Conservation (phyloP, 1,140 invertebrate genomes). For the Brachionus koreanus region DNA sequence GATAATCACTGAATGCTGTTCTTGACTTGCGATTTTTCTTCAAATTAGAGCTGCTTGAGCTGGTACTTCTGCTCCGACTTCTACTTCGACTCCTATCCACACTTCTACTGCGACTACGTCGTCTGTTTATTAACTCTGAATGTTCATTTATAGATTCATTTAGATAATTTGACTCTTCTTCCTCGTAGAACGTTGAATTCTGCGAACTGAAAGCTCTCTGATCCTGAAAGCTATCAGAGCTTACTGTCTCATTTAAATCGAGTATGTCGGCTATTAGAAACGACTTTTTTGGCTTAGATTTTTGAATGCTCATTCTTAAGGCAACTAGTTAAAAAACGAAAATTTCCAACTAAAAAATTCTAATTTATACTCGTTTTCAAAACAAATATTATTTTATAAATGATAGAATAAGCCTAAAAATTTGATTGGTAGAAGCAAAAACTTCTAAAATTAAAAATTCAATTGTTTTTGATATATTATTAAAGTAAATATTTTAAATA, state of each 20-base stretch:
- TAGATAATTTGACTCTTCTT: neutral
- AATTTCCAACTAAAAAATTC: neutral
- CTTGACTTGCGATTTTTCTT: constrained; percentile 95
- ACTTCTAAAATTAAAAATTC: constrained; percentile 25
- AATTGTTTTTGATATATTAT: constrained; percentile 1
- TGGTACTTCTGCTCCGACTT: constrained; percentile 11
- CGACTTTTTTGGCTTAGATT: constrained; percentile 12
- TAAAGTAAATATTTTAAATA: constrained; percentile 36
- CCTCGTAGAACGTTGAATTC: neutral
- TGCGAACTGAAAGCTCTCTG: neutral
- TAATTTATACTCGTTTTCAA: constrained; percentile 7
- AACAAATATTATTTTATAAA: constrained; percentile 17
- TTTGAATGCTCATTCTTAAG: constrained; percentile 20
- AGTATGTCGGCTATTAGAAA: constrained; percentile 15
- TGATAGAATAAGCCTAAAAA: neutral
- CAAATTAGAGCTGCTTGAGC: neutral
- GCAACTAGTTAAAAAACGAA: neutral
- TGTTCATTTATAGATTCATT: neutral
- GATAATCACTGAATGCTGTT: constrained; percentile 96
- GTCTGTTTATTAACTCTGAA: neutral
- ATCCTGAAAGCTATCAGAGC: neutral
- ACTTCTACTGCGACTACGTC: neutral
- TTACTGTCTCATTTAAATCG: neutral
- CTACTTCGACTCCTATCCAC: neutral
- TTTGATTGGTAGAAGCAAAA: constrained; percentile 18